A percentile compares a stretch with the other conserved stretches of the same genome.
Conservation (phyloP, 64 coral and sea anemone genomes). For the Platygyra sinensis region DNA sequence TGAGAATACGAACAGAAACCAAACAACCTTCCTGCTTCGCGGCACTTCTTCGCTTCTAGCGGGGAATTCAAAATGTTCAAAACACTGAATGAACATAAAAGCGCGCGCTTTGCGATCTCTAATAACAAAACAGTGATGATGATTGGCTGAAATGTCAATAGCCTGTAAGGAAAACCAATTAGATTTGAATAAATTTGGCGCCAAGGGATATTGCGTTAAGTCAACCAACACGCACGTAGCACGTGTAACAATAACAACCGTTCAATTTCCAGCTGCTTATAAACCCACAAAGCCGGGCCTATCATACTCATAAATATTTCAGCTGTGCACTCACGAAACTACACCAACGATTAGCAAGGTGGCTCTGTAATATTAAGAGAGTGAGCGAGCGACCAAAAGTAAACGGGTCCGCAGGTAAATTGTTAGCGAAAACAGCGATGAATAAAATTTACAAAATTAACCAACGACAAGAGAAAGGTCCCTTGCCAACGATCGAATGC, state of each 20-base stretch:
- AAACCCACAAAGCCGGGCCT: background rate
- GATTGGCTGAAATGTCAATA: conserved; percentile 1
- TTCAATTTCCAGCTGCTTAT: background rate
- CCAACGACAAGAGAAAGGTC: too few species aligned
- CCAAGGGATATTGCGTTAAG: conserved; percentile 25
- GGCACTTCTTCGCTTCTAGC: background rate
- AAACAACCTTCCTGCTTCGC: background rate
- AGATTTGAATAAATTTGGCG: conserved; percentile 19
- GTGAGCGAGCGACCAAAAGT: background rate
- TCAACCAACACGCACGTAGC: background rate
- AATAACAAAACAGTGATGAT: conserved; percentile 25
- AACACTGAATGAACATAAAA: conserved; percentile 19
- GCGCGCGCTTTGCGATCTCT: background rate
- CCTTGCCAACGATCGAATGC: background rate
- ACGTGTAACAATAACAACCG: background rate
- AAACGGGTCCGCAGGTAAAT: background rate
- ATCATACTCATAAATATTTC: background rate
- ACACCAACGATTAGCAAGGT: background rate
- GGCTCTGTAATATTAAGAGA: background rate
- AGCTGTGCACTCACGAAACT: background rate
- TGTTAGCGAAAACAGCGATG: too few species aligned
- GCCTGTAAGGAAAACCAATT: background rate
- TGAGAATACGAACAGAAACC: background rate
- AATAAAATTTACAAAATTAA: background rate
- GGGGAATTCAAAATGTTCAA: conserved; percentile 13